Percentiles rank a stretch among this genome's conserved stretches.
Conservation (phyloP, 2,888 invertebrate genomes). For the Tinea trinotella region DNA sequence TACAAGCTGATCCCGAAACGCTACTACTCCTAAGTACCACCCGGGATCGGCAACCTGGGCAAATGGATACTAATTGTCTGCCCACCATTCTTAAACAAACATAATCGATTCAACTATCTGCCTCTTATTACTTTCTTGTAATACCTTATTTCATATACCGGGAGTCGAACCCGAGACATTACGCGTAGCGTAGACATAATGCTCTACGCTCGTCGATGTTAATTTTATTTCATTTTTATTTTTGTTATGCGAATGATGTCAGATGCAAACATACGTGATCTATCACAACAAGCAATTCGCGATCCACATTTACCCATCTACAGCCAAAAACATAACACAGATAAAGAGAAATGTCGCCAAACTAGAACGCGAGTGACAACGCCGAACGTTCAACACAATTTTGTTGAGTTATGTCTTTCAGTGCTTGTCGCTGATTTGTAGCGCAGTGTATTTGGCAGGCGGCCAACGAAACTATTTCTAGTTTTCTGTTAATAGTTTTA, state of each 20-base stretch:
- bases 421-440: constrained; percentile 15
- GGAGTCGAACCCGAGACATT: too few species aligned
- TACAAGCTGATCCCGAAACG: too few species aligned
- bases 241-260: constrained; percentile 59
- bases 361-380: neutral
- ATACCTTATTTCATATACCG: too few species aligned
- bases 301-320: neutral
- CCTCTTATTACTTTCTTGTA: too few species aligned
- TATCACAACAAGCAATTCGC: constrained; percentile 31
- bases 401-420: constrained; percentile 6
- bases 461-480: constrained; percentile 24
- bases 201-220: too few species aligned
- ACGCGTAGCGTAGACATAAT: too few species aligned
- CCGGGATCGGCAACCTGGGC: too few species aligned
- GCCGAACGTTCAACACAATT: constrained; percentile 9
- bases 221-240: constrained; percentile 40
- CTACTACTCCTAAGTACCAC: too few species aligned
- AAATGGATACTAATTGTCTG: too few species aligned
- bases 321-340: neutral
- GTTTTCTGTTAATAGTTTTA: constrained; percentile 24
- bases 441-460: constrained; percentile 19
- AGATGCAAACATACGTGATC: constrained; percentile 51
- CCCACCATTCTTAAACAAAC: too few species aligned
- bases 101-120: too few species aligned
- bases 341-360: constrained; percentile 10